Evolutionary conservation across 2,797 vertebrate genomes (phyloP).

Genomic region (Gymnoscopelus braueri): DNA sequence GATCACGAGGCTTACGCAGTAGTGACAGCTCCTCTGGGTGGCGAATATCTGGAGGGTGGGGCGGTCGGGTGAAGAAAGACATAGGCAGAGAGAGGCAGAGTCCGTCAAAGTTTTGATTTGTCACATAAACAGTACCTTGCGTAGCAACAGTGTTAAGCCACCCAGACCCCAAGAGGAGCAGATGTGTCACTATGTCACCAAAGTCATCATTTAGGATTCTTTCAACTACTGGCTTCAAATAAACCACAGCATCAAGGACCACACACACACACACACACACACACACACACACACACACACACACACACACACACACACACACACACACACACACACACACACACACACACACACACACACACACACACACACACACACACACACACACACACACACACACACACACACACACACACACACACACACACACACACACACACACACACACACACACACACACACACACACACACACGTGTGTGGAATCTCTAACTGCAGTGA

Average conservation of each 20-base stretch:
- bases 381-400: constrained; percentile 19
- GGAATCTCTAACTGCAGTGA: constrained; percentile 13
- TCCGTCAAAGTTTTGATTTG: constrained; percentile 15
- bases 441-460: constrained; percentile 15
- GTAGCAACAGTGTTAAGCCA: constrained; percentile 14
- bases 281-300: constrained; percentile 14
- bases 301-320: constrained; percentile 19
- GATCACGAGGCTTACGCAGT: constrained; percentile 96
- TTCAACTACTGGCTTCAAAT: constrained; percentile 33
- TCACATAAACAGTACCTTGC: constrained; percentile 34
- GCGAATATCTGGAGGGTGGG: constrained; percentile 88
- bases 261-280: constrained; percentile 14
- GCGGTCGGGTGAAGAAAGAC: not conserved
- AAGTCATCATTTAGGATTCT: constrained; percentile 35
- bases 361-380: constrained; percentile 14
- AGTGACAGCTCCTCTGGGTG: constrained; percentile 98
- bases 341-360: constrained; percentile 19
- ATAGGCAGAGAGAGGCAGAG: not conserved
- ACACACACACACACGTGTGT: constrained; percentile 14
- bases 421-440: constrained; percentile 20
- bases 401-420: constrained; percentile 14
- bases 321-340: constrained; percentile 14
- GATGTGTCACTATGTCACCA: constrained; percentile 6
- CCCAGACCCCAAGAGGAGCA: not conserved
- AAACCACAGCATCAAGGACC: constrained; percentile 3